Conservation (phyloP, 1,140 invertebrate species). For the Medauroidea extradentata region DNA sequence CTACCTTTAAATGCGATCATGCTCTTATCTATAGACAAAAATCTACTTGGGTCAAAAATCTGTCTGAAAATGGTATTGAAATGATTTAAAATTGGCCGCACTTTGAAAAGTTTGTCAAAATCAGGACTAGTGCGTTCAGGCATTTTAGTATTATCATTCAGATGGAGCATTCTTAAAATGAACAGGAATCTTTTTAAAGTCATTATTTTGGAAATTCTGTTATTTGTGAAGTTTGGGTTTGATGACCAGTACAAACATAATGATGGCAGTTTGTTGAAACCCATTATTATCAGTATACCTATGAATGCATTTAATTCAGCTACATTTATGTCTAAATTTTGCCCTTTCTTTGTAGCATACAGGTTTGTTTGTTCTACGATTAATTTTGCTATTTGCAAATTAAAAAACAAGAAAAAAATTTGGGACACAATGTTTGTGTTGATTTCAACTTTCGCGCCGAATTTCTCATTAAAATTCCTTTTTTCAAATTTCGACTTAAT, state of each 20-base stretch:
- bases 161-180: conserved; percentile 17
- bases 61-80: conserved; percentile 5
- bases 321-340: conserved; percentile 10
- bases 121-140: not conserved
- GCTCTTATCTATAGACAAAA: conserved; percentile 1
- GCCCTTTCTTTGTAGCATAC: conserved; percentile 15
- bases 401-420: not conserved
- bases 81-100: conserved; percentile 10
- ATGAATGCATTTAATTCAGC: conserved; percentile 14
- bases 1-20: conserved; percentile 3
- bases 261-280: conserved; percentile 13
- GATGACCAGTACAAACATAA: conserved; percentile 16
- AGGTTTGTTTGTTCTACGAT: conserved; percentile 16
- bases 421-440: not conserved
- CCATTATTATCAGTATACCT: conserved; percentile 21
- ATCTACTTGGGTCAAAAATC: conserved; percentile 7
- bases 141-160: conserved; percentile 21
- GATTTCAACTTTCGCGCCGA: not conserved
- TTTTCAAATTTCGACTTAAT: conserved; percentile 12
- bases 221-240: conserved; percentile 18
- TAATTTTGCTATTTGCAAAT: conserved; percentile 1
- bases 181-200: conserved; percentile 21
- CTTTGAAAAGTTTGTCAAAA: conserved; percentile 17
- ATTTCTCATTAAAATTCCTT: conserved; percentile 1
- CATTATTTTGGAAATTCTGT: conserved; percentile 17